These are phyloP conservation scores for Scatophagus argus DNA, from an alignment of 2,113 vertebrate genomes.

Conservation along the genomic window DNA sequence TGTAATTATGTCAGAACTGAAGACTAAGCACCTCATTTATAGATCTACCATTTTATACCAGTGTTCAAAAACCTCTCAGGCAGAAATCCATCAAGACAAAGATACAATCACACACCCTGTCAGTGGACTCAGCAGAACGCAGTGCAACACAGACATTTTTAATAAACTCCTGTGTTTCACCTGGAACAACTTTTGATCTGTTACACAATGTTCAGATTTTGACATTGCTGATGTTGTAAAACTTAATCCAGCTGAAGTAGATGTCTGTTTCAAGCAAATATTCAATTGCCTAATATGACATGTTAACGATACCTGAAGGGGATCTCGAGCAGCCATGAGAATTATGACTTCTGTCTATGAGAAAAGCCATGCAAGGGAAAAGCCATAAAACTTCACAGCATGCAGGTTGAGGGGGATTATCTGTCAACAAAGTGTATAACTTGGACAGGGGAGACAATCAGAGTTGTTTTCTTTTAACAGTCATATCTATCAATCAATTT, in stretches of 20 bases:
- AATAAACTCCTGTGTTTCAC: too few species aligned
- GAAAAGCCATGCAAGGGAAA: too few species aligned
- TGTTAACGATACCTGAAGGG: background rate
- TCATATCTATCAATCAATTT: too few species aligned
- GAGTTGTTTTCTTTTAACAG: too few species aligned
- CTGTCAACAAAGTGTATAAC: background rate
- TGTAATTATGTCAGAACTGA: conserved; percentile 9
- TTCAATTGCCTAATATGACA: background rate
- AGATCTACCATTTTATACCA: conserved; percentile 13
- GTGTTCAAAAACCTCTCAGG: conserved; percentile 13
- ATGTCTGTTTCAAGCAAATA: background rate
- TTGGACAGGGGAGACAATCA: background rate
- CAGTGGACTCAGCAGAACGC: background rate
- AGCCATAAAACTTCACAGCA: background rate
- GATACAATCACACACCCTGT: background rate
- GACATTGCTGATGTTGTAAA: background rate
- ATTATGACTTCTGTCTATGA: background rate
- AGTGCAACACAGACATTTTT: background rate
- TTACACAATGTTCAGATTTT: background rate
- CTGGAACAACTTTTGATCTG: conserved; percentile 4
- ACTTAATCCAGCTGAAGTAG: background rate
- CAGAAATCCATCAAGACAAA: conserved; percentile 22
- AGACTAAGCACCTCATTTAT: conserved; percentile 19
- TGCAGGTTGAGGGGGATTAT: background rate
- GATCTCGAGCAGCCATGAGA: background rate